Evolutionary conservation across 2,797 vertebrate species (phyloP).

Genomic region (Cottoperca gobio): DNA sequence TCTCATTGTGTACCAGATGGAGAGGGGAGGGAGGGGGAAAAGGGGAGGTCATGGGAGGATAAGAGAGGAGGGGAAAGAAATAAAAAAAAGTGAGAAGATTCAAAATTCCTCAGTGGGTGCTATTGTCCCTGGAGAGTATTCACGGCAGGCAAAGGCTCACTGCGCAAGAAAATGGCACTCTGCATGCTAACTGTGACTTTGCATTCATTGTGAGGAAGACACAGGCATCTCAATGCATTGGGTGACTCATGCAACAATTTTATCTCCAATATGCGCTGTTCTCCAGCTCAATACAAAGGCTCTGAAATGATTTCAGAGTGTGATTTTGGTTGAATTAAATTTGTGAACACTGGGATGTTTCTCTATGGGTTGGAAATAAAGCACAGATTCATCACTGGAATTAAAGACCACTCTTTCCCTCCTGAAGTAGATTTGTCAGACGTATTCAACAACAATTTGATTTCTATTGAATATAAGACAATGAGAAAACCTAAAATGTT

Average conservation of each 20-base stretch:
- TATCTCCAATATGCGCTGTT: slow-evolving; percentile 45
- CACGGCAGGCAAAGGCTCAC: slow-evolving; percentile 65
- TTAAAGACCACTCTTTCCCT: slow-evolving; percentile 1
- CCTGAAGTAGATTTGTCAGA: slow-evolving; percentile 31
- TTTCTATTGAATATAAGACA: slow-evolving; percentile 36
- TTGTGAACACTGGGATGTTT: slow-evolving; percentile 18
- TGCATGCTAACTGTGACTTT: slow-evolving; percentile 79
- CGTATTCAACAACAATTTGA: slow-evolving; percentile 18
- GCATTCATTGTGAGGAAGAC: slow-evolving; percentile 75
- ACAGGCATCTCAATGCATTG: slow-evolving; percentile 66
- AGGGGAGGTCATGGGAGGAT: slow-evolving; percentile 58
- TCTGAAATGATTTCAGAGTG: slow-evolving; percentile 53
- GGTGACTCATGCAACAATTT: slow-evolving; percentile 71
- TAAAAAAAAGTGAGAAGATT: slow-evolving; percentile 47
- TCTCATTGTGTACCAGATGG: slow-evolving; percentile 59
- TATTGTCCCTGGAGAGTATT: slow-evolving; percentile 74
- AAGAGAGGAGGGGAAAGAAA: slow-evolving; percentile 24
- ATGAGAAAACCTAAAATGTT: slow-evolving; percentile 20
- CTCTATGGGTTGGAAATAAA: slow-evolving; percentile 10
- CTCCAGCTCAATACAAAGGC: slow-evolving; percentile 36
- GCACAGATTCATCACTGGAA: slow-evolving; percentile 15
- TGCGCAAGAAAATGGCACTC: slow-evolving; percentile 71
- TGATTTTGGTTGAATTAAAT: slow-evolving; percentile 51
- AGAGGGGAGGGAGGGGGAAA: slow-evolving; percentile 8
- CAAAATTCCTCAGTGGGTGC: slow-evolving; percentile 68